Evolutionary conservation across 2,888 invertebrate genomes (phyloP).

Genomic region (Minunthozetes semirufus): DNA sequence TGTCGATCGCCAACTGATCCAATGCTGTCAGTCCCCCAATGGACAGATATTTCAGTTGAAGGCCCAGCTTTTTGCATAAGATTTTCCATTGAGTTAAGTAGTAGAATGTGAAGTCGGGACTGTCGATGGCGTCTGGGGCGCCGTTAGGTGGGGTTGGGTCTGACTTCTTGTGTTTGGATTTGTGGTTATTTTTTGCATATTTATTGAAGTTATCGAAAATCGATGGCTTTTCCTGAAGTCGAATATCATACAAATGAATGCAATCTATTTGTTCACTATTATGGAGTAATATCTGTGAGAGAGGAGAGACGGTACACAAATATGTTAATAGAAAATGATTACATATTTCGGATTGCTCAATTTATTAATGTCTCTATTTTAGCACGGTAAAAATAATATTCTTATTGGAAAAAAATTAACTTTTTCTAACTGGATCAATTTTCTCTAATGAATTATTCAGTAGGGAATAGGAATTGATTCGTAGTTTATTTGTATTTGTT

Average conservation of each 20-base stretch:
- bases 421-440: too few species aligned
- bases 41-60: constrained; percentile 25
- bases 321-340: too few species aligned
- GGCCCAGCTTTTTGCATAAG: constrained; percentile 30
- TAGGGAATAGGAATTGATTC: too few species aligned
- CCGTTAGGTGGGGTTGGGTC: neutral
- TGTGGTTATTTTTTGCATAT: neutral
- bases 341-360: too few species aligned
- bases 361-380: too few species aligned
- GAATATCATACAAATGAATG: constrained; percentile 31
- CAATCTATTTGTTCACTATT: constrained; percentile 30
- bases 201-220: neutral
- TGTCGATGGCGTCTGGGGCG: neutral
- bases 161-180: neutral
- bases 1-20: constrained; percentile 31
- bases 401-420: too few species aligned
- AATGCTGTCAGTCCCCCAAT: constrained; percentile 28
- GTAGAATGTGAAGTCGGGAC: neutral
- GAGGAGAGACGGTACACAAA: too few species aligned
- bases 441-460: too few species aligned
- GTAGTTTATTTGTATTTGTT: too few species aligned
- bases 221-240: constrained; percentile 25
- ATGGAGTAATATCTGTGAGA: constrained; percentile 13
- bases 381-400: too few species aligned
- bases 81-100: constrained; percentile 33